Conservation (phyloP, 2,113 vertebrate species). For the Erythrolamprus reginae region DNA sequence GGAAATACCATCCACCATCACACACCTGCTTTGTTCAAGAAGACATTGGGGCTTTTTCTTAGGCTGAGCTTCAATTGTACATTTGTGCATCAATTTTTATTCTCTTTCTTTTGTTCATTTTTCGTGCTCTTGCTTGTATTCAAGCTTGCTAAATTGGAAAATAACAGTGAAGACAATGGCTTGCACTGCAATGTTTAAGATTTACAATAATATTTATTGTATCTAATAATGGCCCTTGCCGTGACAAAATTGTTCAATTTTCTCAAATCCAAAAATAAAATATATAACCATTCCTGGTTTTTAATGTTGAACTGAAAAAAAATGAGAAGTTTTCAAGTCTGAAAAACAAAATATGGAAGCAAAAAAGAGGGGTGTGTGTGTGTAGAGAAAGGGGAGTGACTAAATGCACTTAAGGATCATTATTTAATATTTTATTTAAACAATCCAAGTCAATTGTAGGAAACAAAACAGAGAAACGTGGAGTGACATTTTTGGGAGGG, state of each 20-base stretch:
- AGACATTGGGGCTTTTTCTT: background rate
- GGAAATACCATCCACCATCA: background rate
- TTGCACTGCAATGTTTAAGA: background rate
- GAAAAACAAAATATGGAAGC: background rate
- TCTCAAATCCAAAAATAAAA: background rate
- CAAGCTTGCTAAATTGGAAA: background rate
- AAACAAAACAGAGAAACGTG: background rate
- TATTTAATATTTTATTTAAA: background rate
- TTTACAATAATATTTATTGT: background rate
- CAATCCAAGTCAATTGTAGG: background rate
- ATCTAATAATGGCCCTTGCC: background rate
- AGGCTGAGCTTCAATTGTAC: background rate
- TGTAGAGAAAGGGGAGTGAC: background rate
- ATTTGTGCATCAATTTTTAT: background rate
- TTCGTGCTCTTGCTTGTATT: background rate
- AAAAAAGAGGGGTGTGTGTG: background rate
- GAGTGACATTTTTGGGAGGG: background rate
- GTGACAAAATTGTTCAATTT: background rate
- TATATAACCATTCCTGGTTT: background rate
- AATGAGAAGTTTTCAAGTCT: background rate
- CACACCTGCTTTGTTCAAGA: background rate
- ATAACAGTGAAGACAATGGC: background rate
- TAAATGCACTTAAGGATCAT: background rate
- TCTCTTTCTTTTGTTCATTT: background rate
- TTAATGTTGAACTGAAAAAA: background rate